Evolutionary conservation across 2,113 vertebrate genomes (phyloP).

Genomic region (Ranitomeya imitator): DNA sequence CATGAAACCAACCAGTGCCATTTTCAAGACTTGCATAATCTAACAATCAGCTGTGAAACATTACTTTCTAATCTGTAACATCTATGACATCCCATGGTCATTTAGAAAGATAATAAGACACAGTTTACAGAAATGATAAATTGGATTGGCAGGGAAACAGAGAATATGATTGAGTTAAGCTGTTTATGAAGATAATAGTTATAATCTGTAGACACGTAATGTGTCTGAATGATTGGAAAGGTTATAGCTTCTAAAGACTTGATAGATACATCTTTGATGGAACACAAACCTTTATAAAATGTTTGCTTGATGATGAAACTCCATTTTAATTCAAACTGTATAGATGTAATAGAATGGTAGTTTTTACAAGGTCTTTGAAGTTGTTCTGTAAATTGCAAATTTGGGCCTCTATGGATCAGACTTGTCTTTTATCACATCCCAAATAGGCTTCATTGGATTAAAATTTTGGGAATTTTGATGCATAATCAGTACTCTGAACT

Average conservation of each 20-base stretch:
- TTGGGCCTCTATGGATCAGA: no score
- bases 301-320: no score
- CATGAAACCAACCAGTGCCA: background rate
- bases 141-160: background rate
- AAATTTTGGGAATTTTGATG: no score
- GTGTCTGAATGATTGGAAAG: background rate
- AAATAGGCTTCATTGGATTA: no score
- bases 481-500: no score
- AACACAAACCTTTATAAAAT: background rate
- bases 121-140: background rate
- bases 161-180: background rate
- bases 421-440: no score
- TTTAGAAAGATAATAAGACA: background rate
- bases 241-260: background rate
- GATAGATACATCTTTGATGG: background rate
- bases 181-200: background rate
- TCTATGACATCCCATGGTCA: background rate
- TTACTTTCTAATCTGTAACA: background rate
- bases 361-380: no score
- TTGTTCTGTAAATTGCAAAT: no score
- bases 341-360: background rate
- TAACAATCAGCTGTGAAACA: background rate
- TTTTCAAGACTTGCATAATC: background rate
- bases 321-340: background rate
- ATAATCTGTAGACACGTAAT: conserved; percentile 1